Conservation (phyloP, 2,113 vertebrate species). For the Plectropomus leopardus region DNA sequence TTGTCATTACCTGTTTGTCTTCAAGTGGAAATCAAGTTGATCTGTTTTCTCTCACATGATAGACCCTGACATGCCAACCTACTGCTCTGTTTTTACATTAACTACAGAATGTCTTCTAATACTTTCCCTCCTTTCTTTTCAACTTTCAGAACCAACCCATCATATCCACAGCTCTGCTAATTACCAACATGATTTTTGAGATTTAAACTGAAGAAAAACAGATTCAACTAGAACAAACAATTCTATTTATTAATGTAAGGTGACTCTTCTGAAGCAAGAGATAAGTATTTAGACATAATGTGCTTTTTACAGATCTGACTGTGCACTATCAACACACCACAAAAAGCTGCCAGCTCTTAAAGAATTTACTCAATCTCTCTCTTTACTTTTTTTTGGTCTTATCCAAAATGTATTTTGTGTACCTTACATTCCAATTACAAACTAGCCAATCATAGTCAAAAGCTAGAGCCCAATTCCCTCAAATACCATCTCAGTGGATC, state of each 20-base stretch:
- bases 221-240: neutral
- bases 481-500: neutral
- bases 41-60: neutral
- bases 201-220: neutral
- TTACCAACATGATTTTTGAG: neutral
- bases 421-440: neutral
- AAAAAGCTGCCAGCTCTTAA: too few species aligned
- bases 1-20: constrained; percentile 11
- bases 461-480: neutral
- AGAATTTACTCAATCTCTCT: too few species aligned
- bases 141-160: neutral
- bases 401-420: too few species aligned
- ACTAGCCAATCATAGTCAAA: neutral
- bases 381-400: too few species aligned
- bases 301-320: too few species aligned
- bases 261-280: neutral
- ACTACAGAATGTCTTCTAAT: neutral
- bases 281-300: neutral
- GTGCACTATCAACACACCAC: too few species aligned
- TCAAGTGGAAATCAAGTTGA: constrained; percentile 5
- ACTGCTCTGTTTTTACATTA: neutral
- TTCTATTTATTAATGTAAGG: neutral
- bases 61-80: neutral
- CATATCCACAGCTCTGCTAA: neutral
- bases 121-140: neutral